Base-by-base conservation (phyloP, 1,140 invertebrate species). In the Ostrea edulis region DNA sequence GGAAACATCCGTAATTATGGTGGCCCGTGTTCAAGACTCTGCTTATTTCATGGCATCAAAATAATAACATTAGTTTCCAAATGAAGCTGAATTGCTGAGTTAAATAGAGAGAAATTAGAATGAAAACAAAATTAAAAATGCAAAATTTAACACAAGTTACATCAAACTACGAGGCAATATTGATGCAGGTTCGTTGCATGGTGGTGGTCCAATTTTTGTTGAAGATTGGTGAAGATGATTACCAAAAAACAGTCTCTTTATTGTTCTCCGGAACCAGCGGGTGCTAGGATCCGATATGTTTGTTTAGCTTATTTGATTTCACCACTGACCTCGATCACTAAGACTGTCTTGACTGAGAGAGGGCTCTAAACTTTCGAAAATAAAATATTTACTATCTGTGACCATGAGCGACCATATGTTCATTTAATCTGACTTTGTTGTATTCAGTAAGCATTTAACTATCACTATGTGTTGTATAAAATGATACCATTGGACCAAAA, bases 41-140 rank as follows among this genome's bases (percentile, higher is more conserved):
- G 25, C 25, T 12, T 77, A 14, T 14, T 77, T 77, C 11, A 29
- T 25, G 68, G 12, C 68, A 77, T 77, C 22, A 77, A 35, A 62
- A 14, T 77, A 35, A 77, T 77, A 29, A 25, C 22, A 77, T 35
- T 77, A 22, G 65, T 29, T 77, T 77, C 68, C 68, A 35, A 77
- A 77, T 14, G 25, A 29, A 77, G 68, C 22, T 25, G 29, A 71
- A 77, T 77, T 25, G 68, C 22, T 14, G 25, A 62, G 17, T 62
- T 20, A 20, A 62, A 62, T 62, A 62, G 55, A 62, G 20, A 62
- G 0, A 44, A 44, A 2, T 44, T 2, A 1, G 35, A 44, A 44
- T 44, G 35, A 44, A 44, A 44, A 44, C 35, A 44, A 44, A 44
- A 44, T 44, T 44, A 44, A 44, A 44, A 44, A 44, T 44, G 55